Evolutionary conservation across 2,888 invertebrate species (phyloP), one percentile per base, ranked within the genome.

Genomic region (Loripinus fragilis): DNA sequence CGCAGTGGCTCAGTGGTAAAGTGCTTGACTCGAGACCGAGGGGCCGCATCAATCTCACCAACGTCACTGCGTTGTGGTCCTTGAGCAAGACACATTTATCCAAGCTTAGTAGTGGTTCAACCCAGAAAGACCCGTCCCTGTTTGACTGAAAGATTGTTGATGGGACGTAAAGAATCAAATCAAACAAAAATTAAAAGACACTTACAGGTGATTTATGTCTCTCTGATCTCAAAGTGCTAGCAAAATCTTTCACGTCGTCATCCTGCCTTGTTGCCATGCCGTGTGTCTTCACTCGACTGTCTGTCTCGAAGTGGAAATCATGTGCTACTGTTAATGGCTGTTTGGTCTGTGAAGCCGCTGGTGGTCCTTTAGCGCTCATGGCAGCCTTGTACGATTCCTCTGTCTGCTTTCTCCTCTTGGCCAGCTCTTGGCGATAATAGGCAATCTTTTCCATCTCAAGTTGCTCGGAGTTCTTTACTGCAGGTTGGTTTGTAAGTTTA

Each of bases 241-340:
- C 83, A 80, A 91, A 91, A 70, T 90, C 90, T 64, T 81, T 85
- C 10, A 71, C 72, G 65, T 84, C 82, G 8, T 69, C 52, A 17
- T 80, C 83, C 15, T 68, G 60, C 45, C 78, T 60, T 3, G 80
- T 80, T 30, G 86, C 85, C 76, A 81, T 81, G 0, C 65, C 38
- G 25, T 89, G 87, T 12, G 78, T 67, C 73, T 91, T 91, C 0
- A 92, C 48, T n/a, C 92, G 85, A 10, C 71, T 77, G 82, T 92
- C 92, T 1, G 92, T 90, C 42, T 87, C 81, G 74, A 93, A 93
- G 52, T 88, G 78, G 76, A 93, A 91, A 52, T 87, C 90, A 52
- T 87, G 76, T 1, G 90, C 86, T 35, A 82, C 78, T 17, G 93
- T 93, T 17, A 85, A 72, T n/a, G n/a, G n/a, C 45, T 86, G 84